A percentile compares a stretch with the other conserved stretches of the same genome.
These are phyloP conservation scores for Salticus scenicus DNA, from an alignment of 2,888 invertebrate species.

Conservation along the genomic window DNA sequence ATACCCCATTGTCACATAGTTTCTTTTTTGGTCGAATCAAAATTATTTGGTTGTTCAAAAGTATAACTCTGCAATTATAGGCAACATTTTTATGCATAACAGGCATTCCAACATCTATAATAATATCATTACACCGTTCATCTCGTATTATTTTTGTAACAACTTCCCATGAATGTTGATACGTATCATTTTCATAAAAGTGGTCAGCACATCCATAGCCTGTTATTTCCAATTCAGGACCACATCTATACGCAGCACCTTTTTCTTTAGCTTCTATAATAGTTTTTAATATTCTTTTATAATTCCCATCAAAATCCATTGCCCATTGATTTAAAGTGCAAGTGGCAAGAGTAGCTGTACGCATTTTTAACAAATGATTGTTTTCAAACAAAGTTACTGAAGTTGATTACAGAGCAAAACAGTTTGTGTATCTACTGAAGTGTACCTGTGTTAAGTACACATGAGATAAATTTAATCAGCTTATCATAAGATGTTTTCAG, in stretches of 20 bases:
- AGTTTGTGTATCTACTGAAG: too few relatives aligned
- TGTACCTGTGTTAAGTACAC: too few relatives aligned
- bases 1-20: slow-evolving; percentile 94
- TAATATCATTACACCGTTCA: slow-evolving; percentile 87
- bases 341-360: slow-evolving; percentile 81
- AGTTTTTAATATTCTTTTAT: slow-evolving; percentile 89
- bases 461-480: too few relatives aligned
- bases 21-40: slow-evolving; percentile 95
- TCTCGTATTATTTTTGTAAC: slow-evolving; percentile 87
- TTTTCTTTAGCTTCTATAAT: slow-evolving; percentile 90
- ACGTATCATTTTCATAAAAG: slow-evolving; percentile 95
- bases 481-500: too few relatives aligned
- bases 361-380: slow-evolving; percentile 22
- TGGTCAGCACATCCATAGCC: slow-evolving; percentile 99
- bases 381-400: too few relatives aligned
- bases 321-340: slow-evolving; percentile 99
- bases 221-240: slow-evolving; percentile 95
- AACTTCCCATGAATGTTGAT: slow-evolving; percentile 96
- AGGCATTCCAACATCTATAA: slow-evolving; percentile 98
- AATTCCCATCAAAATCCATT: slow-evolving; percentile 96
- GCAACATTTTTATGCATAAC: slow-evolving; percentile 94
- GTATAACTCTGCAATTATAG: slow-evolving; percentile 95
- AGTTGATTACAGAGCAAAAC: too few relatives aligned
- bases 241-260: slow-evolving; percentile 92
- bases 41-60: slow-evolving; percentile 91